Conservation (phyloP, 2,888 invertebrate genomes). For the Xylota sylvarum region DNA sequence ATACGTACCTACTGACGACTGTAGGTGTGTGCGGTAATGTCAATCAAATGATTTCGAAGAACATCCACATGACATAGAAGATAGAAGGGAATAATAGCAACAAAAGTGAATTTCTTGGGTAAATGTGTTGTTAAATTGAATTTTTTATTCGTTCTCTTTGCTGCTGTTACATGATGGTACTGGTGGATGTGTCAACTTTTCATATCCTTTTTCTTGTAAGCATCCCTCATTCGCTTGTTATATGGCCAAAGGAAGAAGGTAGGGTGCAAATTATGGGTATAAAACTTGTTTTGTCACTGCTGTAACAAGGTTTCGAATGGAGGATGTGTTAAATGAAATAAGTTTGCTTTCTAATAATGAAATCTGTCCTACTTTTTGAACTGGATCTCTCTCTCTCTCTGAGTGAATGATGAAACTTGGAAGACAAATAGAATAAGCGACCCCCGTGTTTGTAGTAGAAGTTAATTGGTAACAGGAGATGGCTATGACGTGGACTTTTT, state of each 20-base stretch:
- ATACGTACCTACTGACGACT: background rate
- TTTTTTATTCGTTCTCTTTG: conserved; percentile 19
- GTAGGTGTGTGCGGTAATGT: conserved; percentile 48
- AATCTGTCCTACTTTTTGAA: background rate
- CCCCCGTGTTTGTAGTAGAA: too few species aligned
- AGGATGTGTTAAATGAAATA: background rate
- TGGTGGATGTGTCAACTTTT: conserved; percentile 24
- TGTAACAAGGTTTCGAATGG: background rate
- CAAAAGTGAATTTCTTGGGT: conserved; percentile 34
- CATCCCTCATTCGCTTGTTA: background rate
- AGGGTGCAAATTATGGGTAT: background rate
- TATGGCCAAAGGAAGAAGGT: background rate
- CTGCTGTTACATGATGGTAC: conserved; percentile 17
- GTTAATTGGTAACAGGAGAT: too few species aligned
- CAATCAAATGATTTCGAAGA: conserved; percentile 65
- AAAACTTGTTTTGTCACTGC: background rate
- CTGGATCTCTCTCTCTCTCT: too few species aligned
- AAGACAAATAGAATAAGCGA: background rate
- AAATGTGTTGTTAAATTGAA: conserved; percentile 44
- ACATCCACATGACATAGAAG: conserved; percentile 33
- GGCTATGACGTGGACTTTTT: too few species aligned
- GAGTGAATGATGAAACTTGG: background rate
- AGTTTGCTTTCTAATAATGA: background rate
- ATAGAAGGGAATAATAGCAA: conserved; percentile 4
- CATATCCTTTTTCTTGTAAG: conserved; percentile 19